Conservation (phyloP, 2,888 invertebrate species). For the Sipunculus nudus region DNA sequence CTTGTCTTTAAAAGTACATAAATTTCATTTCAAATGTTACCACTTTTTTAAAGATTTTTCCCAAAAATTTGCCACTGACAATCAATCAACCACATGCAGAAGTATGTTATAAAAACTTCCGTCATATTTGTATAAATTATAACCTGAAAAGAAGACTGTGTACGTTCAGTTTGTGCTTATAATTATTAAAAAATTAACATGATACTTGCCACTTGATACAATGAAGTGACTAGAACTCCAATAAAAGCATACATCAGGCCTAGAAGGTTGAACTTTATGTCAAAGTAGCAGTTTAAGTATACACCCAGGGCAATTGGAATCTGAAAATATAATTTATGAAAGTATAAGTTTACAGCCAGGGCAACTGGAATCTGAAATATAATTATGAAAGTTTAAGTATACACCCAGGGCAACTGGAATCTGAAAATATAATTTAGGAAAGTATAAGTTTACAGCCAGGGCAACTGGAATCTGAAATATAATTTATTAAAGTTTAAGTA, state of each 20-base stretch:
- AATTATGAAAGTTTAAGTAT: constrained; percentile 69
- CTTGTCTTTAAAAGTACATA: no score
- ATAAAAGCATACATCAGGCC: constrained; percentile 69
- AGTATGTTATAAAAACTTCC: no score
- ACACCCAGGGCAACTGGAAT: constrained; percentile 71
- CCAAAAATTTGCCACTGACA: no score
- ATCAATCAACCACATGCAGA: no score
- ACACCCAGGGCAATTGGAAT: constrained; percentile 71
- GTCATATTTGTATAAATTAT: no score
- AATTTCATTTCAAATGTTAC: no score
- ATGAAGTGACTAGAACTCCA: constrained; percentile 71
- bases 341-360: no score
- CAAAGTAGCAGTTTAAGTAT: constrained; percentile 70
- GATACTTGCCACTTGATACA: constrained; percentile 71
- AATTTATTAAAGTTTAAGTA: constrained; percentile 70
- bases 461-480: no score
- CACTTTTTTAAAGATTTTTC: no score
- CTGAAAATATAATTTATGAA: constrained; percentile 62
- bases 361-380: no score
- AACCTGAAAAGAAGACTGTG: no score
- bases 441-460: no score
- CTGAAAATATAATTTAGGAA: constrained; percentile 62
- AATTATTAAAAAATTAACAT: background rate
- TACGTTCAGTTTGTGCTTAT: background rate
- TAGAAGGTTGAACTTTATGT: constrained; percentile 69